Evolutionary conservation across 1,140 invertebrate genomes (phyloP).

Genomic region (Aethina tumida): DNA sequence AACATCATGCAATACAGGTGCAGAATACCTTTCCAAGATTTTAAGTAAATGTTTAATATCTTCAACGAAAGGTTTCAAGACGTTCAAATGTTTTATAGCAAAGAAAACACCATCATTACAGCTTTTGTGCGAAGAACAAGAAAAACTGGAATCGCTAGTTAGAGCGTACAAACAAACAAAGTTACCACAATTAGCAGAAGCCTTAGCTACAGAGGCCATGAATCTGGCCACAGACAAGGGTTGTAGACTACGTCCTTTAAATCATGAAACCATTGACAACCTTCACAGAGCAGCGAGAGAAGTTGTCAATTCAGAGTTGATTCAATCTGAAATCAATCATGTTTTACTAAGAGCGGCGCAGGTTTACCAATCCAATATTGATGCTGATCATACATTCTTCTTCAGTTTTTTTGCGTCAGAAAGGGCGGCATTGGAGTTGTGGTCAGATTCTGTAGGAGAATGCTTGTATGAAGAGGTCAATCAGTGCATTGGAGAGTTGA

Average conservation of each 20-base stretch:
- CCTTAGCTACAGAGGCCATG: conserved; percentile 54
- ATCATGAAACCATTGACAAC: conserved; percentile 48
- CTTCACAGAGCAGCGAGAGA: conserved; percentile 58
- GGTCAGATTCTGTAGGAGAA: conserved; percentile 58
- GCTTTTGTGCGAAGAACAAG: conserved; percentile 48
- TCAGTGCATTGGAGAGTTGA: conserved; percentile 52
- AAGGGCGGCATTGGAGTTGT: conserved; percentile 52
- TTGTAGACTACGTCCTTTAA: conserved; percentile 30
- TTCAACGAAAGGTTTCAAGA: conserved; percentile 23
- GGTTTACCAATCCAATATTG: conserved; percentile 46
- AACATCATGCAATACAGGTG: conserved; percentile 33
- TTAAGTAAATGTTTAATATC: conserved; percentile 40
- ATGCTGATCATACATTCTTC: conserved; percentile 32
- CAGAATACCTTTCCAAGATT: conserved; percentile 54
- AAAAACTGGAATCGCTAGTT: conserved; percentile 48
- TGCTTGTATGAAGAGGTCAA: conserved; percentile 59
- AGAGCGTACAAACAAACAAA: conserved; percentile 57
- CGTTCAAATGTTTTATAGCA: conserved; percentile 26
- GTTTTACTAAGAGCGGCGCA: conserved; percentile 56
- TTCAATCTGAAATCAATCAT: conserved; percentile 62
- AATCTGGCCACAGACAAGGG: conserved; percentile 40
- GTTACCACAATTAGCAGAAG: conserved; percentile 53
- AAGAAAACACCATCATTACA: conserved; percentile 39
- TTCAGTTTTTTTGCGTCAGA: conserved; percentile 51
- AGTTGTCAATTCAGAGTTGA: conserved; percentile 57